Base-by-base conservation (phyloP, 2,113 vertebrate genomes). In the Petromus typicus region DNA sequence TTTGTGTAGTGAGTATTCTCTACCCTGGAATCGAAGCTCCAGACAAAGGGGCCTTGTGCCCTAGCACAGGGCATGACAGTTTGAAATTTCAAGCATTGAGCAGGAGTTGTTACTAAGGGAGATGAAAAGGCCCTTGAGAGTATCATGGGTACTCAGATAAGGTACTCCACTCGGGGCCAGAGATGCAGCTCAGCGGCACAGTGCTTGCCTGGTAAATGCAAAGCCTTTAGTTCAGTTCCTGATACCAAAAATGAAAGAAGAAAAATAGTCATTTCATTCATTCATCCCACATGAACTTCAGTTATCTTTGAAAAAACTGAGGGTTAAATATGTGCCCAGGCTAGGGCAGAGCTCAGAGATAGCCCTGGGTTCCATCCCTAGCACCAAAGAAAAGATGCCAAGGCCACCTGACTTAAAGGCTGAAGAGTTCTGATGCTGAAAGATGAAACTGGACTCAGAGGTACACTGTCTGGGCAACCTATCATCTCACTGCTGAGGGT, bases 401-500 rank as follows among this genome's bases (percentile, higher is more conserved):
- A 0, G 30, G 57, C 45, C 71, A 20, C 61, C 43, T 87, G 56
- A 43, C 43, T 27, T 82, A 54, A 7, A n/a, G 11, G 48, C 82
- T 32, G 23, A 75, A 34, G 78, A 12, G 25, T 30, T 66, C 67
- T 16, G 18, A 25, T 37, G 61, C 37, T 34, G 2, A 67, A 25
- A 79, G 57, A 2, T 4, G 34, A 32, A 10, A 22, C 0, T 54
- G 9, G 13, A 67, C 51, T 57, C 14, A 11, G 67, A 34, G 76
- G 43, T n/a, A 27, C 30, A 0, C 23, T 40, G 30, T 10, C 87
- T 23, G 32, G 3, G 0, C 0, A 4, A 45, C 17, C 2, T 7
- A 1, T 81, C 6, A 10, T 4, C 1, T 12, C 61, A 0, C 6
- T 71, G 14, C 45, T 4, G 0, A 20, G 80, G 0, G 0, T 30